Evolutionary conservation across 2,113 vertebrate species (phyloP).

Genomic region (Melanerpes formicivorus): DNA sequence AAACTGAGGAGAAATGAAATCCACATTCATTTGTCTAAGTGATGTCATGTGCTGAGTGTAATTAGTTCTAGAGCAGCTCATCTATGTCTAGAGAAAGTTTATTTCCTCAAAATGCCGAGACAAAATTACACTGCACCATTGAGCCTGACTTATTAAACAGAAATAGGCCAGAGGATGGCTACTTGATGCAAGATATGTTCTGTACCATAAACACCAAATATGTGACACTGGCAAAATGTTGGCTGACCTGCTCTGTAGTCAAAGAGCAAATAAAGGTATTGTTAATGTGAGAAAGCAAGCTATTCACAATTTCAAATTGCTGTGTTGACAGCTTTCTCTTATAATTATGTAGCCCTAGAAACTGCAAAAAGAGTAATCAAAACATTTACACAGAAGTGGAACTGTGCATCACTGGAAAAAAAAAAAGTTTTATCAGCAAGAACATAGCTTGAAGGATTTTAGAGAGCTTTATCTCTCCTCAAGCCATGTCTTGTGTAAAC

Average conservation of each 20-base stretch:
- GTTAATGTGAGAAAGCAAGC: constrained; percentile 5
- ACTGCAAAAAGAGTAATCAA: not conserved
- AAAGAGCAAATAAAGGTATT: not conserved
- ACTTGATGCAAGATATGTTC: not conserved
- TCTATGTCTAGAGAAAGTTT: not conserved
- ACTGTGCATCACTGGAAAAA: not conserved
- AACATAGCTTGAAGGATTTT: not conserved
- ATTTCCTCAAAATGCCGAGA: not conserved
- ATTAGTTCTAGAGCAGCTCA: constrained; percentile 25
- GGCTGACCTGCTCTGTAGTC: not conserved
- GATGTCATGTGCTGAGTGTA: not conserved
- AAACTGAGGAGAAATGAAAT: constrained; percentile 10
- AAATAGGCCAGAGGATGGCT: not conserved
- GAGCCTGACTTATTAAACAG: not conserved
- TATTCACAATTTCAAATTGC: constrained; percentile 31
- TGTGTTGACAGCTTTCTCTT: not conserved
- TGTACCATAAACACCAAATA: not conserved
- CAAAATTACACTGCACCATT: constrained; percentile 8
- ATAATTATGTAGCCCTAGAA: not conserved
- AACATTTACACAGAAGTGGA: not conserved
- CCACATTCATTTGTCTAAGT: constrained; percentile 33
- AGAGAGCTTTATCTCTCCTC: not conserved
- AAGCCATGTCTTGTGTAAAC: not conserved
- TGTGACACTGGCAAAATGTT: not conserved
- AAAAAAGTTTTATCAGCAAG: not conserved